A percentile compares a stretch with the other conserved stretches of the same genome.
These are phyloP conservation scores for Apocrypta bakeri DNA, from an alignment of 1,140 invertebrate species.

Conservation along the genomic window DNA sequence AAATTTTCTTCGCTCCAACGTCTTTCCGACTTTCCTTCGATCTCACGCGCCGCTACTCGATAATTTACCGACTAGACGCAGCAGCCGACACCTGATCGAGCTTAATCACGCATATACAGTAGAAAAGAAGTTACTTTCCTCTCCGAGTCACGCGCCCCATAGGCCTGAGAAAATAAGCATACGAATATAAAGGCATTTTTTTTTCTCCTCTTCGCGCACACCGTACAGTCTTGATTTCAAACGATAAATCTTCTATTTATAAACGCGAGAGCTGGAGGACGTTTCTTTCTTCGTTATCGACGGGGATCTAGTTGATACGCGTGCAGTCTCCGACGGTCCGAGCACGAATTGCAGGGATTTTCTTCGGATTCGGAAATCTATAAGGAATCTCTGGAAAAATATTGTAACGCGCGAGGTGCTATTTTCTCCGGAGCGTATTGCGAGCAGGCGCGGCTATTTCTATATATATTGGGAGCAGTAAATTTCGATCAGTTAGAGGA, in stretches of 20 bases:
- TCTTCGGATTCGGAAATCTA: too few species aligned
- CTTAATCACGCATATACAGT: conserved; percentile 16
- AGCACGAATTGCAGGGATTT: too few species aligned
- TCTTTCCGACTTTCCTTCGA: neutral
- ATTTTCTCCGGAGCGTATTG: neutral
- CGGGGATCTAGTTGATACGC: too few species aligned
- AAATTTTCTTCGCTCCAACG: neutral
- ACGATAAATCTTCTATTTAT: conserved; percentile 46
- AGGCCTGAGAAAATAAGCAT: conserved; percentile 34
- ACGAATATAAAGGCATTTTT: conserved; percentile 19
- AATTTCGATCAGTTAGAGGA: neutral
- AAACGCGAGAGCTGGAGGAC: neutral
- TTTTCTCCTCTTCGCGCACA: neutral
- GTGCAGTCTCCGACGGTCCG: too few species aligned
- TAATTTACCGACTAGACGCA: neutral
- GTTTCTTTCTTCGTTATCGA: neutral
- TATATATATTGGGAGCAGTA: neutral
- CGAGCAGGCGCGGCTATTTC: too few species aligned
- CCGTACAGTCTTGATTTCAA: neutral
- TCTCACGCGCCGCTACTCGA: neutral
- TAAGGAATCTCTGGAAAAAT: too few species aligned
- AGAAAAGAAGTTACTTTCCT: neutral
- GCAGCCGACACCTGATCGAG: conserved; percentile 13
- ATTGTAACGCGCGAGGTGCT: neutral
- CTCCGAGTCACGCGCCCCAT: neutral